phyloP scores from a whole-genome alignment of 2,888 invertebrate genomes.

The Neuroscelio doddi region DNA sequence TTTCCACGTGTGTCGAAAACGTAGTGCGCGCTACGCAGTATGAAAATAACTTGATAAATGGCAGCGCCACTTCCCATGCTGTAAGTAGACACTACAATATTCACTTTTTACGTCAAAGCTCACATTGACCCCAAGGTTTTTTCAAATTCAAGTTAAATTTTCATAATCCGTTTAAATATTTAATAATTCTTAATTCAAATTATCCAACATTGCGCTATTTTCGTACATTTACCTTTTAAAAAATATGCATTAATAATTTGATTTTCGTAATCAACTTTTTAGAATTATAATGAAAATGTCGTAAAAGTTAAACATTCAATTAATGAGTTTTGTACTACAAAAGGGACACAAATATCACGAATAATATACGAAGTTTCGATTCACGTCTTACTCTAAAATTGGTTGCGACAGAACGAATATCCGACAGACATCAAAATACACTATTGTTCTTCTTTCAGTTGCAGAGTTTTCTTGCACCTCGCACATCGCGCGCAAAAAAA shows the following conservation, averaged over 20 bases:
- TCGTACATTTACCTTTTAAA: too few relatives aligned
- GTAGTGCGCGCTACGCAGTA: background rate
- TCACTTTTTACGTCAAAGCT: background rate
- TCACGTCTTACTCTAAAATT: background rate
- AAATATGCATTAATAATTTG: too few relatives aligned
- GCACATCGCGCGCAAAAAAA: background rate
- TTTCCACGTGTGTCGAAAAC: background rate
- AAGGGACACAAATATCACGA: too few relatives aligned
- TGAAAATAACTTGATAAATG: slow-evolving; percentile 3
- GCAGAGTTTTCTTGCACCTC: background rate
- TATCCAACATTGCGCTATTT: too few relatives aligned
- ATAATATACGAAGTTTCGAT: background rate
- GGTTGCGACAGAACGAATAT: background rate
- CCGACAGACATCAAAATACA: slow-evolving; percentile 4
- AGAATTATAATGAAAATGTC: too few relatives aligned
- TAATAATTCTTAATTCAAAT: too few relatives aligned
- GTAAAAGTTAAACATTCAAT: background rate
- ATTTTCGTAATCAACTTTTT: too few relatives aligned
- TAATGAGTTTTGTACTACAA: too few relatives aligned
- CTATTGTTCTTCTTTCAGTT: slow-evolving; percentile 3
- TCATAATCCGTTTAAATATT: too few relatives aligned
- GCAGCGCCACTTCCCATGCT: background rate
- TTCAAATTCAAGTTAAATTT: too few relatives aligned
- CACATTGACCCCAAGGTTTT: too few relatives aligned
- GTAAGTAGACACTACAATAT: background rate